Evolutionary conservation across 1,140 invertebrate species (phyloP), one percentile per base, ranked within the genome.

Genomic region (Metaphire vulgaris): DNA sequence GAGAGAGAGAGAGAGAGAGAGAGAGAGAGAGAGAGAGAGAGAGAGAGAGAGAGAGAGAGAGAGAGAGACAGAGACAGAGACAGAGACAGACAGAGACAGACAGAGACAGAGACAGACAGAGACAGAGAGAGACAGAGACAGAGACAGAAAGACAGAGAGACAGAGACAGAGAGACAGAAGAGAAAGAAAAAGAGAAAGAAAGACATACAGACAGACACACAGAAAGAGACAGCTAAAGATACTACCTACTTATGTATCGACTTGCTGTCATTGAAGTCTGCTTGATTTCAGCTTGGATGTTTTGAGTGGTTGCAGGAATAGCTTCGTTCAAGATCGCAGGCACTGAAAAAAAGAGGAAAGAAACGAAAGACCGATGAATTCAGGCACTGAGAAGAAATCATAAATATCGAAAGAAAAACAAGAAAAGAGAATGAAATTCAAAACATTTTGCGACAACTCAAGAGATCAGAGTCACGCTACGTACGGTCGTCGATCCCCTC

Each of bases 401-500:
- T 56, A 56, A 56, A 6, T 56, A 21, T 56, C 6, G 6, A 6
- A 12, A 56, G 21, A 21, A 56, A 56, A 56, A 56, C 41, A 56
- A 6, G 6, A 6, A 56, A 56, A 56, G 21, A 56, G 41, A 12
- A 6, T 12, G 6, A 56, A 56, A 56, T 12, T 56, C 41, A 56
- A 56, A 56, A 56, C 41, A 12, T 56, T 56, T 6, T 21, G 6
- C 21, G 41, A 56, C 21, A 56, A 56, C 21, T 56, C 41, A 56
- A 6, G 6, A 21, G 41, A 56, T 56, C 21, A 21, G 21, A 56
- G 6, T 56, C 6, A 56, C 6, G 21, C 41, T 56, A 21, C 82
- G 82, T 81, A 87, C 86, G 83, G 75, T 87, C 85, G 82, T 87
- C 86, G 79, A 87, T 87, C 31, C 84, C 85, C 81, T 87, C 85